Evolutionary conservation across 2,888 invertebrate genomes (phyloP).

Genomic region (Ornithoptera priamus): DNA sequence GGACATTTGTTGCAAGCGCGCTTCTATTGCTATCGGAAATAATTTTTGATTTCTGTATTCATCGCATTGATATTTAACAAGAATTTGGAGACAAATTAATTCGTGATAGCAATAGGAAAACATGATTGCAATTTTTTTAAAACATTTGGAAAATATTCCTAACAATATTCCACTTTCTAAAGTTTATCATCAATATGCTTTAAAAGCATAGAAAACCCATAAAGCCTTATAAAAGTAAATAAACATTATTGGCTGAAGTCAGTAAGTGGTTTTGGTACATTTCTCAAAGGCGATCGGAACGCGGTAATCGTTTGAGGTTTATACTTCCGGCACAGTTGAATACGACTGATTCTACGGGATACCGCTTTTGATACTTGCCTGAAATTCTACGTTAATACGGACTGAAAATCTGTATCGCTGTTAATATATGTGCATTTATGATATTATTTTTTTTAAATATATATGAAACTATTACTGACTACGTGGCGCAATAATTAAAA

Average conservation of each 20-base stretch:
- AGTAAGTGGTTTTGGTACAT: not conserved
- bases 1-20: conserved; percentile 34
- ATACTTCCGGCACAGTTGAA: not conserved
- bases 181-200: no score
- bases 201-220: no score
- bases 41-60: not conserved
- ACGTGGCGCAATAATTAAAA: no score
- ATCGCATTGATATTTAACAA: no score
- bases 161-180: no score
- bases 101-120: no score
- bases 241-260: not conserved
- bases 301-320: not conserved
- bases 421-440: not conserved
- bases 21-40: not conserved
- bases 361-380: not conserved
- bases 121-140: no score
- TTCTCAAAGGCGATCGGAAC: not conserved
- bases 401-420: no score
- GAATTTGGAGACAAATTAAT: no score
- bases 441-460: no score
- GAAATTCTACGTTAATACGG: not conserved
- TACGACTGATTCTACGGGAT: not conserved
- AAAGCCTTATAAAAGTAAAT: not conserved
- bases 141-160: no score
- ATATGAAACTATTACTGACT: no score